Base-by-base conservation (phyloP, 2,113 vertebrate species). In the Saccopteryx bilineata region DNA sequence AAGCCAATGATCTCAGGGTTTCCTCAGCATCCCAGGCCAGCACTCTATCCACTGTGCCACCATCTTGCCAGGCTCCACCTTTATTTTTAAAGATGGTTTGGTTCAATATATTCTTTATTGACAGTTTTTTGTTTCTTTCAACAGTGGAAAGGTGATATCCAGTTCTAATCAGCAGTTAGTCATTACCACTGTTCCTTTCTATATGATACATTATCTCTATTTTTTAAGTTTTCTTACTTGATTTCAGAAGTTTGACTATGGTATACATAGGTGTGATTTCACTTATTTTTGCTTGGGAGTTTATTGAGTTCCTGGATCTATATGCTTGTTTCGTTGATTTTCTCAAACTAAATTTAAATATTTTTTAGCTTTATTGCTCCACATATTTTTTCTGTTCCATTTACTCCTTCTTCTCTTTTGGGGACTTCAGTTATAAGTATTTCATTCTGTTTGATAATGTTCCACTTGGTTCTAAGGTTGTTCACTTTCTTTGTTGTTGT, bases 71-170 rank as follows among this genome's bases (percentile, higher is more conserved):
- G 39, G 39, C 39, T 46, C 48, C n/a, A 75, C n/a, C 23, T 84
- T 84, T 75, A 83, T 31, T 92, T 92, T 18, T 75, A 24, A 91
- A 91, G 56, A 65, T 75, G n/a, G 3, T 74, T 91, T 74, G 54
- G 23, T 63, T 46, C 48, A 65, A 65, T 28, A 84, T 6, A 65
- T 72, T 72, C 56, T 74, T 39, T 52, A 23, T 65, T 65, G 80
- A 75, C 3, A 72, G 7, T 12, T 46, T 56, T 28, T 39, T 39
- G 39, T 33, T 91, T 83, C 58, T 61, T 24, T 69, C 54, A 79
- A 79, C 46, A 87, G 52, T 79, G 19, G 33, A 56, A 75, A 66
- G 50, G 28, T 46, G 23, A 56, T 23, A 58, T 28, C 69, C 28
- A 21, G 66, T 82, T 82, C 85, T 88, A 39, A 74, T 58, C 50